Base-by-base conservation (phyloP, 2,113 vertebrate species). In the Hyperopisus bebe region DNA sequence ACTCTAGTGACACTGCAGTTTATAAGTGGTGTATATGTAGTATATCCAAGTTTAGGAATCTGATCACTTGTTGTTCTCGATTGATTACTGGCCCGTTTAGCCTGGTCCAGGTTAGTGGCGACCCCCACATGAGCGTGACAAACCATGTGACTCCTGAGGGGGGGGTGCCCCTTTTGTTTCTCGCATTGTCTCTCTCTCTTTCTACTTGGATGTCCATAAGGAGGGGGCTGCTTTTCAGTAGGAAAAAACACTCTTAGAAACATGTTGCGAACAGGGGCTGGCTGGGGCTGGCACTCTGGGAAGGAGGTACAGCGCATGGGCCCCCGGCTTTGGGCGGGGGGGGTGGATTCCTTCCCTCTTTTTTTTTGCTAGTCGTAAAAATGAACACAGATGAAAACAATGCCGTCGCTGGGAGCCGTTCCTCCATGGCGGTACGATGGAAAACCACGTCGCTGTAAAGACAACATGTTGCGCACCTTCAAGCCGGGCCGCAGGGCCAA, bases 171-270 rank as follows among this genome's bases (percentile, higher is more conserved):
- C 77, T 35, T 77, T 84, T 42, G n/a, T 42, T 27, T 94, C 94
- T 94, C 94, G 92, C 93, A 94, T 94, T 92, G 90, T 93, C 94
- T 91, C 88, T 90, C 42, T 92, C 88, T 88, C 91, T 90, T 24
- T 92, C 88, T 88, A 91, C 94, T 95, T 95, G 95, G 94, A 96
- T 94, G 94, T 94, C 35, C 55, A 82, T 91, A 90, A 90, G 90
- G 90, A 91, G 62, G 92, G 91, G 92, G 91, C 47, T 46, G 17
- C 87, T 83, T 94, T 82, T 94, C 94, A 94, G 93, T 95, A 94
- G 93, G 95, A 93, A 94, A 94, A 90, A 91, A 92, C 91, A 95
- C 94, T 95, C 94, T 94, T 92, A n/a, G 93, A 95, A 95, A 94
- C 93, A 95, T 95, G 94, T 94, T 94, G 92, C 93, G 91, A 92